Evolutionary conservation across 2,113 vertebrate species (phyloP), one percentile per base, ranked within the genome.

Genomic region (Lutjanus erythropterus): DNA sequence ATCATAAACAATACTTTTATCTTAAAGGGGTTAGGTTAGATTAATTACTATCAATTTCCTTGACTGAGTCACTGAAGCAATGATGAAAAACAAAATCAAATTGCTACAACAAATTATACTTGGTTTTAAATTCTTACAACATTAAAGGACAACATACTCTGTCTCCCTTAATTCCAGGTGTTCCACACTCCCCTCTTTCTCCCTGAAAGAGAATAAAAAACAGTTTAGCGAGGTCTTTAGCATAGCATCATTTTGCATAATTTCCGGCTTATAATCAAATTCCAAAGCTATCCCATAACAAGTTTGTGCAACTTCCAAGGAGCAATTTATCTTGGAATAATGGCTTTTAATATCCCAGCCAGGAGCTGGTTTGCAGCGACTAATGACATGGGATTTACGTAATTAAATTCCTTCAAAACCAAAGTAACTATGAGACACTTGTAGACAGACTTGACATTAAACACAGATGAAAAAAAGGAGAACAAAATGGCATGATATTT

Each of bases 141-240:
- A 58, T 31, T 14, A 35, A 44, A 61, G 3, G 12, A 16, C 1
- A 61, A 91, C 93, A 75, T 94, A 97, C 97, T 93, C 94, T 91
- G 88, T 97, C 96, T 93, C 97, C 97, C 89, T 97, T 98, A 56
- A 94, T 83, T 78, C 97, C 97, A 77, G 97, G 97, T 67, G 94
- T 95, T 60, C 97, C 97, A 90, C 97, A 98, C 87, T 97, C 95
- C n/a, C 97, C 97, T 91, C 96, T 93, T 81, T 97, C 96, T 41
- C 97, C 97, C 97, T 97, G 83, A 9, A 71, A 75, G 31, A 81
- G 16, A 85, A 79, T 11, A 59, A 71, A 50, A 49, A 55, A 35
- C 11, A 70, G n/a, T 76, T 81, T 0, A 58, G 52, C 41, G 10
- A 33, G 29, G 21, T 44, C 41, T 3, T 66, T 25, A n/a, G 62